A percentile compares a stretch with the other conserved stretches of the same genome.
Conservation (phyloP, 2,888 invertebrate species). For the Yponomeuta cagnagella region DNA sequence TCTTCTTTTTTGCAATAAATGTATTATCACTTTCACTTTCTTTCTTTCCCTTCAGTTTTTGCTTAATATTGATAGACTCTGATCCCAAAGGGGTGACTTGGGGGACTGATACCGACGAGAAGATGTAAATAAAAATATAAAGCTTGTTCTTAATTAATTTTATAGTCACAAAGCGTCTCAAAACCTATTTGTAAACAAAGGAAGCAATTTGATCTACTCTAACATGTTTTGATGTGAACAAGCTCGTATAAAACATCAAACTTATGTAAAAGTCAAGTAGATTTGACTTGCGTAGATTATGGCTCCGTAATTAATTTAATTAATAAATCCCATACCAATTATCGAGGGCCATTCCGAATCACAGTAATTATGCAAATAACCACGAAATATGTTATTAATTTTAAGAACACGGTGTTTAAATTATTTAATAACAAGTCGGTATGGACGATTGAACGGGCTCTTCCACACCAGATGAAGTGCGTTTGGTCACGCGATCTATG, state of each 20-base stretch:
- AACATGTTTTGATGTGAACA: not conserved
- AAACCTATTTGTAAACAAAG: not conserved
- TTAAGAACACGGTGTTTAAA: slow-evolving; percentile 10
- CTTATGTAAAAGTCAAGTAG: not conserved
- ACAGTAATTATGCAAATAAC: slow-evolving; percentile 17
- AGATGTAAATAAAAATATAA: too few relatives aligned
- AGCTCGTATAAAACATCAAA: not conserved
- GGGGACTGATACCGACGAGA: too few relatives aligned
- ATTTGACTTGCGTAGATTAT: not conserved
- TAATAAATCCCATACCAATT: slow-evolving; percentile 13
- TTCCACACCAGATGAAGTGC: not conserved
- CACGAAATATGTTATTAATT: slow-evolving; percentile 15
- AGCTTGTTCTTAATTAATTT: too few relatives aligned
- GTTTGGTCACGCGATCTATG: not conserved
- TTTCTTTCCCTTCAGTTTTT: too few relatives aligned
- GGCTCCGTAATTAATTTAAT: slow-evolving; percentile 14
- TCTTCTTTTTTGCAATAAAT: too few relatives aligned
- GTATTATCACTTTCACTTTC: too few relatives aligned
- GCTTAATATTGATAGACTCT: too few relatives aligned
- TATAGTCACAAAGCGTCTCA: not conserved
- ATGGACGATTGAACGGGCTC: slow-evolving; percentile 1
- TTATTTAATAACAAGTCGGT: slow-evolving; percentile 17
- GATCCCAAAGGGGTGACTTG: too few relatives aligned
- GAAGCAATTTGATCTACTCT: not conserved
- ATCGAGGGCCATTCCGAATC: slow-evolving; percentile 12